Evolutionary conservation across 2,797 vertebrate species (phyloP), one percentile per base, ranked within the genome.

Genomic region (Aeoliscus strigatus): DNA sequence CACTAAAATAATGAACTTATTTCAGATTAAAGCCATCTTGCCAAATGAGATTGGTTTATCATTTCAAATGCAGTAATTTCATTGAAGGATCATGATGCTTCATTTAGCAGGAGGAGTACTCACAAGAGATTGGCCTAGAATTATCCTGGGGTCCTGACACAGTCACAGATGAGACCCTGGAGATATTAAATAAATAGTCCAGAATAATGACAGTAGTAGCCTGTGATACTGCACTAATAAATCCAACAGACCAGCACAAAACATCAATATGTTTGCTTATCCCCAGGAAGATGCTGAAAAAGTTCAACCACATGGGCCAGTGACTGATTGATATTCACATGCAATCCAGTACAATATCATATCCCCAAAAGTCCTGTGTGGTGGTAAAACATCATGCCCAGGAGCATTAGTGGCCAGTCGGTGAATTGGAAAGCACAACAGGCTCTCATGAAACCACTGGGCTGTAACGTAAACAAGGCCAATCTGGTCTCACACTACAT

Each of bases 391-490:
- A 10, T 39, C 33, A 36, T 55, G 46, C 21, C 57, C 40, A 62
- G 54, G 4, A 59, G 58, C 39, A 57, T 55, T 38, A 38, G 48
- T 1, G 3, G 32, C 24, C 28, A 38, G 38, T 51, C 49, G 47
- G 45, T 9, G 40, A 66, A 41, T 30, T 47, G 25, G 48, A 61
- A 30, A 61, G 44, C 7, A 10, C 49, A 54, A 62, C 48, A 60
- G 1, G 39, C 43, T 62, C 52, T 59, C 62, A 69, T 65, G 60
- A 73, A 70, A 58, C 39, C 64, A 47, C 68, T 49, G 47, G 58
- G 43, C 58, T 68, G 54, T 53, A 80, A 80, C 63, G 11, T 80
- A 77, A 79, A 81, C 79, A 79, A 44, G 43, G 14, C 57, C 51
- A 27, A 70, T 54, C 44, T 70, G 43, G 23, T 57, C 59, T 62